These are phyloP conservation scores for Chloropsis cyanopogon DNA, from an alignment of 2,113 vertebrate genomes.

Conservation along the genomic window DNA sequence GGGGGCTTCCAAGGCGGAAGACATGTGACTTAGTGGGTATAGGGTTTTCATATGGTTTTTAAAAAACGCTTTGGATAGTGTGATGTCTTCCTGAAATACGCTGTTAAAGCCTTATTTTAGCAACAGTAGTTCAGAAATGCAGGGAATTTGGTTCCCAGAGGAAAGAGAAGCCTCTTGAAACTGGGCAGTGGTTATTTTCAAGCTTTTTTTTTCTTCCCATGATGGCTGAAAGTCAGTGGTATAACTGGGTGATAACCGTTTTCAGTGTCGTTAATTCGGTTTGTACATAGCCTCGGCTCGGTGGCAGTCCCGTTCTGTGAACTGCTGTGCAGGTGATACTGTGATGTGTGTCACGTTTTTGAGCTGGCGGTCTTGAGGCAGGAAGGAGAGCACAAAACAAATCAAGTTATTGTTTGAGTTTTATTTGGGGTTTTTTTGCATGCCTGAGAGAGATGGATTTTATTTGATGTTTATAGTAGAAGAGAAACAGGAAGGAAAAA, in stretches of 20 bases:
- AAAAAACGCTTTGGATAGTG: neutral
- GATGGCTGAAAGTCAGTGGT: neutral
- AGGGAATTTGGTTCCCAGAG: neutral
- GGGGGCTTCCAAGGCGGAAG: neutral
- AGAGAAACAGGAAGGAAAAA: neutral
- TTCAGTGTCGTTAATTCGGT: neutral
- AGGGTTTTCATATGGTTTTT: neutral
- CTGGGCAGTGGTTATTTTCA: neutral
- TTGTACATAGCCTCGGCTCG: rapidly evolving
- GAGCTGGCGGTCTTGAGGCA: neutral
- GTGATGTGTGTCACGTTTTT: rapidly evolving
- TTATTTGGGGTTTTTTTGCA: neutral
- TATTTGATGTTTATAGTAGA: neutral
- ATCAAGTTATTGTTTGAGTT: neutral
- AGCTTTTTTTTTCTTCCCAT: neutral
- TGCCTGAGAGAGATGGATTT: neutral
- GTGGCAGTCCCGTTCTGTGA: neutral
- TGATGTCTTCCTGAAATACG: neutral
- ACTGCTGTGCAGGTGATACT: neutral
- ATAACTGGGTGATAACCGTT: neutral
- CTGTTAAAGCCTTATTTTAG: neutral
- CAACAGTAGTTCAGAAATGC: neutral
- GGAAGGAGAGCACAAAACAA: neutral
- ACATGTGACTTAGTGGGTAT: neutral
- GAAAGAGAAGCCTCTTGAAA: neutral